Base-by-base conservation (phyloP, 2,113 vertebrate genomes). In the Gorsachius goisagi region DNA sequence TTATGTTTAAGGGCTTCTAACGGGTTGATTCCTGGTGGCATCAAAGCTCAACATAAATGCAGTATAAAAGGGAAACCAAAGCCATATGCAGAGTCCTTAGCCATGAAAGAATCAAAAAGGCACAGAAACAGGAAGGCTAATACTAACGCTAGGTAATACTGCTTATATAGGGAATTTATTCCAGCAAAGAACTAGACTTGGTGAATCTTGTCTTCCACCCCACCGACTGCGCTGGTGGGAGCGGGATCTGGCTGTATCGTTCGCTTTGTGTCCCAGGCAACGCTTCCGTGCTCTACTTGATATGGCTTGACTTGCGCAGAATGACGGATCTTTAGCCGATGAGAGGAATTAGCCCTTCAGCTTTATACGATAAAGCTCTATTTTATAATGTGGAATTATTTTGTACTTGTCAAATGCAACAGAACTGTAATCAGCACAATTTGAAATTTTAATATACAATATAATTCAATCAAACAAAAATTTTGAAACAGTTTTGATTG, bases 381-480 rank as follows among this genome's bases (percentile, higher is more conserved):
- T 18, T 78, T 55, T 22, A 32, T 52, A 58, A 85, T 0, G 6
- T 27, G 64, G 47, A 63, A 82, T 93, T 28, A n/a, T 78, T 90
- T 76, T 73, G 50, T 89, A 93, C 85, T 58, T 82, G 91, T 95
- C 95, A 92, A 96, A 93, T 7, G 22, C 94, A 95, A 89, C 39
- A 89, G 81, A 93, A 92, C 26, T 15, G 72, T 93, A 73, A 95
- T 85, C 89, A 75, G 90, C 75, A 93, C 96, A 81, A 95, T 80
- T 81, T 73, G 86, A 75, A 95, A 84, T 84, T 68, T 96, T 74
- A 72, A 82, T 90, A 69, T 15, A 90, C 84, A 71, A 90, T 74
- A 76, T 88, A 95, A 95, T 96, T 88, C 96, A 96, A 95, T 94
- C 88, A 95, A 75, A 88, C 37, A 59, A 71, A 94, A 84, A 86